Evolutionary conservation across 2,113 vertebrate species (phyloP).

Genomic region (Pituophis catenifer): DNA sequence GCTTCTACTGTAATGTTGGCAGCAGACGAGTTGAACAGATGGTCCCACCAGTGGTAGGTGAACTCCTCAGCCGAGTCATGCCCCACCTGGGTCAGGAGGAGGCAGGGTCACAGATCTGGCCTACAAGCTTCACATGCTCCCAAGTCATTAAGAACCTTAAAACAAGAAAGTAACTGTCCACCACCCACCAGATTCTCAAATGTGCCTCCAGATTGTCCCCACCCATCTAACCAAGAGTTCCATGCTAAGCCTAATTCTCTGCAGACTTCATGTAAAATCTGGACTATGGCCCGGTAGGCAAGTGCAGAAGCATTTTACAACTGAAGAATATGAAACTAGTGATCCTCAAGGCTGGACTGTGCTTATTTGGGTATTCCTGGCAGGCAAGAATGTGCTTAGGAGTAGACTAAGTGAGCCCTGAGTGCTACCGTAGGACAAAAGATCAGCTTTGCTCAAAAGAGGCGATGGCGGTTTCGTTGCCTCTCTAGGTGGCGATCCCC

Average conservation of each 20-base stretch:
- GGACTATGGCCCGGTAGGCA: background rate
- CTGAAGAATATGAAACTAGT: background rate
- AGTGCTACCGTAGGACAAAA: background rate
- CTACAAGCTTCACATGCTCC: background rate
- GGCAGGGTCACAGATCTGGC: background rate
- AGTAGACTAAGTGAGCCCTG: background rate
- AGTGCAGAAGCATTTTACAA: background rate
- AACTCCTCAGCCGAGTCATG: constrained; percentile 86
- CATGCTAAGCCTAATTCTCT: background rate
- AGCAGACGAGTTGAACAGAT: constrained; percentile 88
- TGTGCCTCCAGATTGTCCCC: background rate
- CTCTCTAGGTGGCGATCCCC: background rate
- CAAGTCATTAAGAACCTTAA: background rate
- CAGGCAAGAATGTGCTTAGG: background rate
- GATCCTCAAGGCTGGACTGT: background rate
- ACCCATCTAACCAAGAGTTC: background rate
- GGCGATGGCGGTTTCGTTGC: background rate
- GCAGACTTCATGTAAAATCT: background rate
- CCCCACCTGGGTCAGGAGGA: constrained; percentile 76
- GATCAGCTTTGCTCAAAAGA: background rate
- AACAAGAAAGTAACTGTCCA: background rate
- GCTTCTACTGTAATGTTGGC: constrained; percentile 81
- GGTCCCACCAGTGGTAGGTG: constrained; percentile 95
- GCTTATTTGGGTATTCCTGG: background rate
- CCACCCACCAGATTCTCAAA: background rate